Conservation (phyloP, 2,113 vertebrate genomes). For the Callipepla squamata region DNA sequence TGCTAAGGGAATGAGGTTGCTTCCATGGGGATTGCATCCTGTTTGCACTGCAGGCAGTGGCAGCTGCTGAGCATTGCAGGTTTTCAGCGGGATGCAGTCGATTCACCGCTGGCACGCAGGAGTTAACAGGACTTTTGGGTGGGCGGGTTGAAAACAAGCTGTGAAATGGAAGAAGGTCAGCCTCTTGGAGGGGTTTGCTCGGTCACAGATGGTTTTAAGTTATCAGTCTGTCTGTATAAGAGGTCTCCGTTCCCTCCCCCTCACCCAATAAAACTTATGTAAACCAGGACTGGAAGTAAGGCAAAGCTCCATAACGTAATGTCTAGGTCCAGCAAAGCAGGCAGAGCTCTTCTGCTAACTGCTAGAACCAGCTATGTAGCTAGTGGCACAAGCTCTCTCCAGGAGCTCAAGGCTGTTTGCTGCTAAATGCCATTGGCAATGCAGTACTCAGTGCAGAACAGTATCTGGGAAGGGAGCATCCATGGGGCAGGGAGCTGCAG, state of each 20-base stretch:
- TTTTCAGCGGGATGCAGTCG: background rate
- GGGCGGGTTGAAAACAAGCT: conserved; percentile 37
- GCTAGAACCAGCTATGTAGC: background rate
- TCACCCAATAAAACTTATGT: background rate
- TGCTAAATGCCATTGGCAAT: background rate
- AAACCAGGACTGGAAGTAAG: background rate
- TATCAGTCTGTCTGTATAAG: background rate
- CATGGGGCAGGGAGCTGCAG: background rate
- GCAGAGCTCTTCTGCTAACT: background rate
- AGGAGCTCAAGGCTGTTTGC: background rate
- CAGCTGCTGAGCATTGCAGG: background rate
- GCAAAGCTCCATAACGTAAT: background rate
- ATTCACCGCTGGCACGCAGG: background rate
- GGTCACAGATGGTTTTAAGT: conserved; percentile 44
- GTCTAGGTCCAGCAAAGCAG: too few relatives aligned
- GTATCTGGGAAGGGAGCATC: background rate
- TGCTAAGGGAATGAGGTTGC: background rate
- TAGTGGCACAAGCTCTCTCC: background rate
- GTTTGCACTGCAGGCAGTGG: background rate
- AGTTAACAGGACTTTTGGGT: conserved; percentile 51
- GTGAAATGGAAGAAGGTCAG: conserved; percentile 62
- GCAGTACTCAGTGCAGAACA: background rate
- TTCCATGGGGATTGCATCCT: accelerated
- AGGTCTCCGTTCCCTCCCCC: background rate
- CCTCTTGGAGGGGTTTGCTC: conserved; percentile 22